A percentile compares a stretch with the other conserved stretches of the same genome.
These are phyloP conservation scores for Siphamia tubifer DNA, from an alignment of 2,113 vertebrate species.

Conservation along the genomic window DNA sequence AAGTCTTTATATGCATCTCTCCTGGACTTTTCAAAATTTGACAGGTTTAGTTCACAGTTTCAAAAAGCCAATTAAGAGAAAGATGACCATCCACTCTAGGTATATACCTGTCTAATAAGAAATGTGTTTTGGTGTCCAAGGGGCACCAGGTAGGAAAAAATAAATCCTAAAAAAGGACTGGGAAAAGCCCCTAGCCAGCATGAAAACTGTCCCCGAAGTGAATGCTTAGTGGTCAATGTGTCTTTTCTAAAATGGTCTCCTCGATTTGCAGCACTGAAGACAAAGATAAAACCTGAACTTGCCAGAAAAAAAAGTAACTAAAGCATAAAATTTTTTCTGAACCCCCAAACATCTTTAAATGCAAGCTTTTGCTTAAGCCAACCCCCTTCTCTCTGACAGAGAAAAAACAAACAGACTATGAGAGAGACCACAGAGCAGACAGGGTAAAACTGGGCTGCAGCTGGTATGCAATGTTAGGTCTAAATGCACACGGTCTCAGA, in stretches of 20 bases:
- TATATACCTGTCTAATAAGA: too few species aligned
- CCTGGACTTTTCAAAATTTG: too few species aligned
- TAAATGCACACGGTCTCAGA: slow-evolving; percentile 12
- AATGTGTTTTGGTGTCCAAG: too few species aligned
- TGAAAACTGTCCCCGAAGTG: too few species aligned
- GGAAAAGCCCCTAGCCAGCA: too few species aligned
- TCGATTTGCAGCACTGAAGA: too few species aligned
- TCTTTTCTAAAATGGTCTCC: background rate
- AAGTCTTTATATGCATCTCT: too few species aligned
- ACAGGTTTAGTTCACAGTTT: too few species aligned
- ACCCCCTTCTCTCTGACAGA: background rate
- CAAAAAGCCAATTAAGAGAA: too few species aligned
- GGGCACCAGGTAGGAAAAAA: too few species aligned
- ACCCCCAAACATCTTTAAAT: background rate
- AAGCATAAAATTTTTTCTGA: background rate
- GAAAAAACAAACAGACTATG: background rate
- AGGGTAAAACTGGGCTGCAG: slow-evolving; percentile 7
- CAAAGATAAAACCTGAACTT: background rate
- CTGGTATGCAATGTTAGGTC: slow-evolving; percentile 14
- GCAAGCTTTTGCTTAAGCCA: background rate
- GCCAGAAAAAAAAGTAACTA: background rate
- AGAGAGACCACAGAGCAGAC: slow-evolving; percentile 31
- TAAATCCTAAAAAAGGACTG: background rate
- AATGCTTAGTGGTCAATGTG: too few species aligned
- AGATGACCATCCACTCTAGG: too few species aligned